A percentile compares a stretch with the other conserved stretches of the same genome.
Conservation (phyloP, 1,140 invertebrate genomes). For the Hormaphis cornu region DNA sequence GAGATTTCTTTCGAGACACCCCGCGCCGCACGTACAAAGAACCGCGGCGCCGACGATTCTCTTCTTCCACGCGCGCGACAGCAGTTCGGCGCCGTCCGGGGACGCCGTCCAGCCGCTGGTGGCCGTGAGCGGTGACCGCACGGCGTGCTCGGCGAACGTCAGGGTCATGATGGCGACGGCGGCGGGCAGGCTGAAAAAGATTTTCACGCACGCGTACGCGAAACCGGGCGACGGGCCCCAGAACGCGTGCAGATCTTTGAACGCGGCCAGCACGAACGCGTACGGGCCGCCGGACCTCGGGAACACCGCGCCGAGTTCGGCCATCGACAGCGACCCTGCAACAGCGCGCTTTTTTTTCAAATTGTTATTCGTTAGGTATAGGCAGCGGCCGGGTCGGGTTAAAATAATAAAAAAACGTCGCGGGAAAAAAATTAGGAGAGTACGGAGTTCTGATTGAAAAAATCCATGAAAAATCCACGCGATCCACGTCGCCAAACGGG, state of each 20-base stretch:
- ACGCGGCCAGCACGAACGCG: constrained; percentile 66
- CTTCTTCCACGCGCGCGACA: constrained; percentile 51
- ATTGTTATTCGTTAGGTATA: too few species aligned
- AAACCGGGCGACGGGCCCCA: constrained; percentile 68
- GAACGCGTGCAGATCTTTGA: constrained; percentile 55
- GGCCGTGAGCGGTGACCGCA: constrained; percentile 64
- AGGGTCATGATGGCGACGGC: constrained; percentile 68
- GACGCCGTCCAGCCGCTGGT: constrained; percentile 41
- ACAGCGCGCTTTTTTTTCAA: too few species aligned
- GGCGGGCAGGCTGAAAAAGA: constrained; percentile 64
- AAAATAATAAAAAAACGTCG: too few species aligned
- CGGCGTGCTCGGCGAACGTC: constrained; percentile 72
- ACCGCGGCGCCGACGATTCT: constrained; percentile 60
- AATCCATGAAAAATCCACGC: too few species aligned
- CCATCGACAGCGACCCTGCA: constrained; percentile 66
- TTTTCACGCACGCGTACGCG: constrained; percentile 67
- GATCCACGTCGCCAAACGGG: too few species aligned
- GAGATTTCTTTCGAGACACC: too few species aligned
- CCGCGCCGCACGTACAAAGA: constrained; percentile 51
- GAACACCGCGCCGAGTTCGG: constrained; percentile 70
- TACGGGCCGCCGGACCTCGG: constrained; percentile 75
- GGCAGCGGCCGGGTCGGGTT: too few species aligned
- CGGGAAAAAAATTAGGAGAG: too few species aligned
- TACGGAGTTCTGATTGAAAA: too few species aligned
- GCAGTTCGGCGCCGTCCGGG: constrained; percentile 44